Base-by-base conservation (phyloP, 2,113 vertebrate species). In the Ondatra zibethicus region DNA sequence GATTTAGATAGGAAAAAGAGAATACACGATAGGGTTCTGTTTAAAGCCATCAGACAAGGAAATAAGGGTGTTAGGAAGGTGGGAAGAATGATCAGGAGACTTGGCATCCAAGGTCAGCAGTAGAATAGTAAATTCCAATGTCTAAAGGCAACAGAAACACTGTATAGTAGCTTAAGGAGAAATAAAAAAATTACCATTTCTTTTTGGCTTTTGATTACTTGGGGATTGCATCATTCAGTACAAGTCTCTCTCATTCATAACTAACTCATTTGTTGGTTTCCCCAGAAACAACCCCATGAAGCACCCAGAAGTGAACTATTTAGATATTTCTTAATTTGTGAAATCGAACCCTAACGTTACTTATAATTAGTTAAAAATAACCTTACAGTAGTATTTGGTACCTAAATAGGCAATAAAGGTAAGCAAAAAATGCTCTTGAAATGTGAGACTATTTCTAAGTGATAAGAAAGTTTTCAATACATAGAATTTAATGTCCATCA, bases 1-100 rank as follows among this genome's bases (percentile, higher is more conserved):
- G 10, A 58, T 58, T 58, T 58, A 58, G 55, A 58, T 58, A 58
- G 55, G 55, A 58, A 58, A 58, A 58, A 58, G 19, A 19, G 55
- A n/a, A 31, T 3, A 2, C 14, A 68, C 36, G 27, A 27, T 36
- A 31, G 4, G 23, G 68, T 70, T 93, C 21, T 29, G 2, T 47
- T 45, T 47, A 47, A 86, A 45, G 61, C 8, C 42, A 10, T 4
- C 3, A 66, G 55, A 84, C 12, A 39, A 23, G 65, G 7, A 55
- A 52, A 12, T 52, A 25, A 17, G 4, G 36, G 0, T 47, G 12
- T 21, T 50, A 33, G 8, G n/a, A 5, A 11, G 0, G 1, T 66
- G 7, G 1, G 45, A 70, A 61, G 12, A 7, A 12, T 61, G 6
- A 5, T 58, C 58, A 36, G 27, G 33, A 55, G n/a, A 55, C 17